A percentile compares a stretch with the other conserved stretches of the same genome.
Conservation (phyloP, 92 coral and sea anemone species). For the Galaxea fascicularis region DNA sequence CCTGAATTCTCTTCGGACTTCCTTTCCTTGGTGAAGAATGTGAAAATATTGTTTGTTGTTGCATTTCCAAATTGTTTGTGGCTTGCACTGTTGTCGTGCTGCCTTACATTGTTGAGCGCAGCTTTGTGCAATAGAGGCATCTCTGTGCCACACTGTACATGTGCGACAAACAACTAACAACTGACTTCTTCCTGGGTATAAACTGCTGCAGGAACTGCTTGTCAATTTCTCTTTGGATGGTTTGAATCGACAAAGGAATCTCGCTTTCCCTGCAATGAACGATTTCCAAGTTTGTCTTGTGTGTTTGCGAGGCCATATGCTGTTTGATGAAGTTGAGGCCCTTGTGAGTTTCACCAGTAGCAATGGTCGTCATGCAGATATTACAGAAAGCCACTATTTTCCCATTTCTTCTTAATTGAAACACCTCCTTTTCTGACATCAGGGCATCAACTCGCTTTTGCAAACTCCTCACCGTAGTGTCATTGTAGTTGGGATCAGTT, state of each 20-base stretch:
- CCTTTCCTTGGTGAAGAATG: conserved; percentile 3
- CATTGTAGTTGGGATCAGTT: conserved; percentile 12
- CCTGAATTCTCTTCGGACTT: background rate
- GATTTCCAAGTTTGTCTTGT: conserved; percentile 42
- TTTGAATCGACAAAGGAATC: conserved; percentile 19
- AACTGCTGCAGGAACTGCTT: conserved; percentile 11
- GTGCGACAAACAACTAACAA: conserved; percentile 25
- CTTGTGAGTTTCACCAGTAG: conserved; percentile 37
- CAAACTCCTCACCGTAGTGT: conserved; percentile 11
- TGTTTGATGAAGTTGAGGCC: conserved; percentile 30
- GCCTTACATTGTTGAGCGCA: conserved; percentile 23
- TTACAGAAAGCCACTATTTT: conserved; percentile 34
- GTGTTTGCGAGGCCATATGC: conserved; percentile 45
- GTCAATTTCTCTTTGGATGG: conserved; percentile 17
- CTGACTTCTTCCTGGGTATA: conserved; percentile 10
- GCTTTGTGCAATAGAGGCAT: conserved; percentile 2
- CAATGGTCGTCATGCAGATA: conserved; percentile 30
- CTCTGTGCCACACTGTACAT: conserved; percentile 2
- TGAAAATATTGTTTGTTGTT: conserved; percentile 1
- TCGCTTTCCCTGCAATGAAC: conserved; percentile 20
- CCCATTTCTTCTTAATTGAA: conserved; percentile 16
- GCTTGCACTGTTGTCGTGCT: conserved; percentile 8
- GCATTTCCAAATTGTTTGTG: background rate
- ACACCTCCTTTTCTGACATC: background rate
- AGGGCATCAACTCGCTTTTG: conserved; percentile 20